These are phyloP conservation scores for Enteromius radiatus DNA, from an alignment of 2,797 vertebrate species.

Conservation along the genomic window DNA sequence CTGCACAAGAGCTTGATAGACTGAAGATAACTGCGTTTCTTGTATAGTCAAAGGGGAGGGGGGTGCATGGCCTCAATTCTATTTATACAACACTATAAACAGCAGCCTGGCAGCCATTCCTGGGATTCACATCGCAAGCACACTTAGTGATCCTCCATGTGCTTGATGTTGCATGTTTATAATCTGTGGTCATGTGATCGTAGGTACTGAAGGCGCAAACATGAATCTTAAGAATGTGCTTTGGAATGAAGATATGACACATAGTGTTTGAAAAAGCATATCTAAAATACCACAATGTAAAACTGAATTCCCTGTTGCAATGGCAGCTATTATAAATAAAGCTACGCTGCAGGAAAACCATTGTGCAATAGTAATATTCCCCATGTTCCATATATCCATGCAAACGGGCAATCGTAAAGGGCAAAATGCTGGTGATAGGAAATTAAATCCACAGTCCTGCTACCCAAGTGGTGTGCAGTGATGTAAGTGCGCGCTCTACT, in stretches of 20 bases:
- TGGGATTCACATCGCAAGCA: neutral
- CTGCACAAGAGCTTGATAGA: conserved; percentile 23
- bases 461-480: neutral
- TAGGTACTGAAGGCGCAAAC: neutral
- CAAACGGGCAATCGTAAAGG: conserved; percentile 1
- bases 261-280: neutral
- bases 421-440: neutral
- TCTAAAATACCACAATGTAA: neutral
- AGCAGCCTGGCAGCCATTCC: conserved; percentile 21
- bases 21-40: conserved; percentile 14
- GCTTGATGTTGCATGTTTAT: neutral
- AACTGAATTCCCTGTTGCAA: neutral
- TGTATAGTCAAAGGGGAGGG: conserved; percentile 25
- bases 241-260: conserved; percentile 1
- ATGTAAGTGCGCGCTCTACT: conserved; percentile 57
- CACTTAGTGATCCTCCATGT: conserved; percentile 2
- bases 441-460: conserved; percentile 16
- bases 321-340: neutral
- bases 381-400: neutral
- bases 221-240: neutral
- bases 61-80: conserved; percentile 46
- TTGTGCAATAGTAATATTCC: conserved; percentile 14
- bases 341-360: conserved; percentile 7
- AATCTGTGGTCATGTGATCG: conserved; percentile 24
- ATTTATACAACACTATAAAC: conserved; percentile 48